Conservation (phyloP, 1,140 invertebrate genomes). For the Muscidifurax raptorellus region DNA sequence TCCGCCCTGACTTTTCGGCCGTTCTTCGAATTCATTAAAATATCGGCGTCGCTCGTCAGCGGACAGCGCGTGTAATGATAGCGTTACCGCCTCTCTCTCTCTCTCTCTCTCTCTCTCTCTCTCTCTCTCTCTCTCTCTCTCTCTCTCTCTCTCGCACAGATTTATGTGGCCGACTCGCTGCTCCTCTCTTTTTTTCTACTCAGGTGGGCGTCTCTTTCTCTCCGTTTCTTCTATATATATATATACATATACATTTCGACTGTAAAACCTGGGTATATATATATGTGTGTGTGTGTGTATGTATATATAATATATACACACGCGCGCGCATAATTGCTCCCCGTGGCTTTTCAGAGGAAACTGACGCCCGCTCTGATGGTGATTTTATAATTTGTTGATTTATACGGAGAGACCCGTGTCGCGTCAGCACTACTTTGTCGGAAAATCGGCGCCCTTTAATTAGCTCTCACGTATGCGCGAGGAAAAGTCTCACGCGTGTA, state of each 20-base stretch:
- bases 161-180: slow-evolving; percentile 19
- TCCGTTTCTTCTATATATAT: background rate
- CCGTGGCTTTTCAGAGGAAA: background rate
- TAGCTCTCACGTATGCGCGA: background rate
- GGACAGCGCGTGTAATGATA: slow-evolving; percentile 58
- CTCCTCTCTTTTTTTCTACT: slow-evolving; percentile 1
- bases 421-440: background rate
- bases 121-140: slow-evolving; percentile 41
- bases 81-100: slow-evolving; percentile 55
- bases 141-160: slow-evolving; percentile 36
- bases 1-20: slow-evolving; percentile 54
- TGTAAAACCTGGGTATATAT: background rate
- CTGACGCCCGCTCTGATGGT: background rate
- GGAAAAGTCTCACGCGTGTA: slow-evolving; percentile 8
- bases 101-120: slow-evolving; percentile 46
- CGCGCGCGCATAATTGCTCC: background rate
- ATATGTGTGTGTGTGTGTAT: too few relatives aligned
- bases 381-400: slow-evolving; percentile 13
- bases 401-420: background rate
- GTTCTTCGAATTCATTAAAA: slow-evolving; percentile 65
- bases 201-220: slow-evolving; percentile 28
- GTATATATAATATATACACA: background rate
- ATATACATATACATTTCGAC: background rate
- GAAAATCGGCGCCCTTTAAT: slow-evolving; percentile 39
- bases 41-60: slow-evolving; percentile 58